Conservation (phyloP, 1,140 invertebrate genomes). For the Hetaerina americana region DNA sequence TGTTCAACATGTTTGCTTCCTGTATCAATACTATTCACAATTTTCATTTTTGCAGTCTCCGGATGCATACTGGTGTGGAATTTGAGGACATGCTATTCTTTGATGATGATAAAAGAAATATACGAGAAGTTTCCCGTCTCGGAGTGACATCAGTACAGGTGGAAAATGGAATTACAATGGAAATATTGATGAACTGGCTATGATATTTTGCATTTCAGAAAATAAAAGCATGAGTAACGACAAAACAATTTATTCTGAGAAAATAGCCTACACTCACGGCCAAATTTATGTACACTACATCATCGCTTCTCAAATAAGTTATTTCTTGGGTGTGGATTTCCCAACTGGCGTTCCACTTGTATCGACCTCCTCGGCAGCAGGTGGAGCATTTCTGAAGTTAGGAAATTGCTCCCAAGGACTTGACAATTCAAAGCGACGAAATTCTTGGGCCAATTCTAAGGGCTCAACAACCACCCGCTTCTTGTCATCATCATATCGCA, state of each 20-base stretch:
- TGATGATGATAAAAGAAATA: constrained; percentile 29
- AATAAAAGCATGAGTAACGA: too few species aligned
- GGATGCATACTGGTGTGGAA: constrained; percentile 23
- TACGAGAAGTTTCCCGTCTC: constrained; percentile 21
- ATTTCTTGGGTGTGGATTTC: constrained; percentile 24
- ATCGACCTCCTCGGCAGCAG: constrained; percentile 40
- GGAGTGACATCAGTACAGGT: constrained; percentile 23
- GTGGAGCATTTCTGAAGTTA: constrained; percentile 53
- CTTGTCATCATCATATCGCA: constrained; percentile 93
- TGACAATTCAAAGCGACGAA: constrained; percentile 90
- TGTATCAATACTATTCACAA: too few species aligned
- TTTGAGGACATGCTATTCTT: constrained; percentile 36
- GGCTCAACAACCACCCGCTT: constrained; percentile 92
- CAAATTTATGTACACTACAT: constrained; percentile 1
- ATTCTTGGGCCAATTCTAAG: constrained; percentile 93
- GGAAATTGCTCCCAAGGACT: constrained; percentile 98
- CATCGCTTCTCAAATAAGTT: constrained; percentile 13
- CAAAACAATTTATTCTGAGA: background rate
- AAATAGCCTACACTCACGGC: background rate
- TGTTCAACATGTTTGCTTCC: too few species aligned
- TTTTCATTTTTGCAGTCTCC: background rate
- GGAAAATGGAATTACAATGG: constrained; percentile 18
- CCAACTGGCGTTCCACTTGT: constrained; percentile 23
- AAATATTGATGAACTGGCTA: constrained; percentile 18
- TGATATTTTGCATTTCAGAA: constrained; percentile 18